Evolutionary conservation across 1,140 invertebrate genomes (phyloP).

Genomic region (Zeugodacus cucurbitae): DNA sequence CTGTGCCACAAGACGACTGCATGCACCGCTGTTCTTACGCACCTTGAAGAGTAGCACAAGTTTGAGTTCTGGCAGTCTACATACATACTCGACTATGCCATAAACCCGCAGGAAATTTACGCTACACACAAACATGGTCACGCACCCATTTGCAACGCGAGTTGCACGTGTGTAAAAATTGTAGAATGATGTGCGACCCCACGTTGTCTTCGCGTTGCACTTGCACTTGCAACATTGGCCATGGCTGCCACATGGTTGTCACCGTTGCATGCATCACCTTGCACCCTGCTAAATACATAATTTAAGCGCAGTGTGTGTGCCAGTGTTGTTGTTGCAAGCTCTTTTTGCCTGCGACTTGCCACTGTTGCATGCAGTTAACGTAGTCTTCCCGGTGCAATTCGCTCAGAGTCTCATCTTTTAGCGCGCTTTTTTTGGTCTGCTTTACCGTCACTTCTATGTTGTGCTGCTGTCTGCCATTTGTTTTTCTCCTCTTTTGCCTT

Average conservation of each 20-base stretch:
- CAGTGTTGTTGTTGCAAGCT: neutral
- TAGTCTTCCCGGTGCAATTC: neutral
- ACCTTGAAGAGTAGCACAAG: neutral
- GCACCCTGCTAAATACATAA: neutral
- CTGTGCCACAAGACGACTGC: neutral
- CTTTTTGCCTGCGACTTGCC: neutral
- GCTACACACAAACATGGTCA: neutral
- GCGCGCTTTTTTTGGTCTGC: neutral
- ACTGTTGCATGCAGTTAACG: neutral
- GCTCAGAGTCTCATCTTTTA: neutral
- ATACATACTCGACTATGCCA: no score
- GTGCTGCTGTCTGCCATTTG: neutral
- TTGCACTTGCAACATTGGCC: conserved; percentile 14
- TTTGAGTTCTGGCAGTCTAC: neutral
- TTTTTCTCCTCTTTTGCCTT: neutral
- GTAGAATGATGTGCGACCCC: neutral
- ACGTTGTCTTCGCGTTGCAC: neutral
- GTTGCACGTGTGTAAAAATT: neutral
- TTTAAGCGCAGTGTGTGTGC: neutral
- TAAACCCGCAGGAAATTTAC: no score
- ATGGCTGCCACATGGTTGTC: conserved; percentile 37
- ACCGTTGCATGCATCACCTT: neutral
- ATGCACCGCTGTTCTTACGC: neutral
- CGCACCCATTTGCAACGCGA: neutral
- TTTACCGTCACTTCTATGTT: neutral